Percentiles rank a stretch among this genome's conserved stretches.
Evolutionary conservation across 2,113 vertebrate species (phyloP).

Genomic region (Osmerus eperlanus): DNA sequence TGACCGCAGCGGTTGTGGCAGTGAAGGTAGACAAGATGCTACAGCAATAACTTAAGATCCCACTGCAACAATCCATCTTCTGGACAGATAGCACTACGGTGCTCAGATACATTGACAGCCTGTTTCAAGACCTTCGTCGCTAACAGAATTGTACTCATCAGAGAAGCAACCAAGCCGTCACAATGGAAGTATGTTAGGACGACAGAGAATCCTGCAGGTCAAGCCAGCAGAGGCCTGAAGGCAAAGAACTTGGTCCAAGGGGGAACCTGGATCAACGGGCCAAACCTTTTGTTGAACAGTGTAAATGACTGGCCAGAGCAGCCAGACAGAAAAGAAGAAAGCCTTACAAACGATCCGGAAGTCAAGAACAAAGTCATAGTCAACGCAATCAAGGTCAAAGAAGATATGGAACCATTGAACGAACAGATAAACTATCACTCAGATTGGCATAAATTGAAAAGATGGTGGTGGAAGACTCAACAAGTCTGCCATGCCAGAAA

Average conservation of each 20-base stretch:
- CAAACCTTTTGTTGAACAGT: constrained; percentile 3
- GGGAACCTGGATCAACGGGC: constrained; percentile 22
- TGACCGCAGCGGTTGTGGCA: constrained; percentile 22
- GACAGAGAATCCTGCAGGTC: constrained; percentile 36
- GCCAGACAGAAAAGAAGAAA: neutral
- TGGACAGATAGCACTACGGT: constrained; percentile 33
- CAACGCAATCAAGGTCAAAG: constrained; percentile 11
- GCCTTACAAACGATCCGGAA: constrained; percentile 11
- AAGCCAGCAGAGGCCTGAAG: constrained; percentile 27
- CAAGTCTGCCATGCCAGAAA: too few relatives aligned
- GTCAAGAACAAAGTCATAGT: constrained; percentile 21
- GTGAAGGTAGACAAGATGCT: constrained; percentile 10
- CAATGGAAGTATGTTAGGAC: constrained; percentile 30
- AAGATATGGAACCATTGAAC: constrained; percentile 7
- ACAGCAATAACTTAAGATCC: constrained; percentile 11
- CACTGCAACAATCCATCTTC: constrained; percentile 15
- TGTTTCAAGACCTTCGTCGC: constrained; percentile 31
- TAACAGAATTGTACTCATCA: constrained; percentile 8
- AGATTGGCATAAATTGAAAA: too few relatives aligned
- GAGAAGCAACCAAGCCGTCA: constrained; percentile 30
- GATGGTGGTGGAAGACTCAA: too few relatives aligned
- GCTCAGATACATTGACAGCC: constrained; percentile 16
- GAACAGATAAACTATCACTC: constrained; percentile 5
- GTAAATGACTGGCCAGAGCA: constrained; percentile 19
- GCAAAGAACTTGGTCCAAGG: constrained; percentile 14